A percentile compares a stretch with the other conserved stretches of the same genome.
phyloP scores from a whole-genome alignment of 1,140 invertebrate genomes.

The Eumeta japonica region DNA sequence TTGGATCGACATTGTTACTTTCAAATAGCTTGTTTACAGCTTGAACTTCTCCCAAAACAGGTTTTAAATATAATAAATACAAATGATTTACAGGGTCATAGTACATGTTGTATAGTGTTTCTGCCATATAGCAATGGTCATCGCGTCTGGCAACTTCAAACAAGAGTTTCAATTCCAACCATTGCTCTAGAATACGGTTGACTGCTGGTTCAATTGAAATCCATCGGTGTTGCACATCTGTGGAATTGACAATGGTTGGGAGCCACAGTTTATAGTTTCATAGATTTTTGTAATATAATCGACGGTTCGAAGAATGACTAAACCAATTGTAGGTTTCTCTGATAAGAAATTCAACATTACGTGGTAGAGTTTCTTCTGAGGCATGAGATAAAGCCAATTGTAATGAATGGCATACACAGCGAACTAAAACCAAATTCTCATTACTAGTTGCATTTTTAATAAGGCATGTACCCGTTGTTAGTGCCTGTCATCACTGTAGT shows the following conservation, averaged over 20 bases:
- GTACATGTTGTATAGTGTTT: constrained; percentile 7
- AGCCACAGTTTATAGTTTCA: constrained; percentile 27
- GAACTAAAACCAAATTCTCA: constrained; percentile 17
- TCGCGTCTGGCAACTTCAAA: too few species aligned
- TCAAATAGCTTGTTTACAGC: constrained; percentile 14
- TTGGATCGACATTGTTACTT: constrained; percentile 13
- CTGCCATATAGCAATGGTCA: constrained; percentile 14
- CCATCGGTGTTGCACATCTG: constrained; percentile 35
- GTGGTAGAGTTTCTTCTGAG: too few species aligned
- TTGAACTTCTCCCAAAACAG: constrained; percentile 12
- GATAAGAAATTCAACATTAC: too few species aligned
- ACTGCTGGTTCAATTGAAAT: constrained; percentile 31
- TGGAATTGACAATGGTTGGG: constrained; percentile 30
- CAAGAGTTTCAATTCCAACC: too few species aligned
- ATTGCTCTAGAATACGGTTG: too few species aligned
- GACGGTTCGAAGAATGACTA: too few species aligned
- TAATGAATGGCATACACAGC: too few species aligned
- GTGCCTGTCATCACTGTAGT: constrained; percentile 25
- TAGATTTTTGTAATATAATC: constrained; percentile 23
- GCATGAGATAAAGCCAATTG: constrained; percentile 18
- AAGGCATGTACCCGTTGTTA: too few species aligned
- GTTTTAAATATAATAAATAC: constrained; percentile 14
- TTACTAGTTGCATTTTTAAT: constrained; percentile 17
- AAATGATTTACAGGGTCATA: constrained; percentile 10
- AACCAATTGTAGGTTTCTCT: too few species aligned